These are phyloP conservation scores for Tupaia tana DNA, from an alignment of 2,113 vertebrate genomes.

Conservation along the genomic window DNA sequence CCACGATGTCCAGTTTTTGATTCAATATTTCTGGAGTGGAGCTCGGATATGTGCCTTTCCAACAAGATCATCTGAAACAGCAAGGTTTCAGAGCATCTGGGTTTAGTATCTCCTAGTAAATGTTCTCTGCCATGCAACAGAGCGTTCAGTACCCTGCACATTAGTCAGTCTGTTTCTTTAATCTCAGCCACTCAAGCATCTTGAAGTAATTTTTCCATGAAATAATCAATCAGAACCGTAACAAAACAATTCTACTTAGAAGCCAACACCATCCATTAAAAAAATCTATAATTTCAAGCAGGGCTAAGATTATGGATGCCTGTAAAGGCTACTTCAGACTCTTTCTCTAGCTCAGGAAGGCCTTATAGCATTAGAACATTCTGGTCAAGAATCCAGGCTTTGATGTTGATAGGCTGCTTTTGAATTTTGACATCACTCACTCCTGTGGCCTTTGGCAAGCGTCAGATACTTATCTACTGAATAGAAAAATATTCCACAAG, in stretches of 20 bases:
- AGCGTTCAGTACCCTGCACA: neutral
- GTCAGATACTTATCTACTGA: neutral
- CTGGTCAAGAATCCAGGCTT: neutral
- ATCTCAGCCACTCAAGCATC: neutral
- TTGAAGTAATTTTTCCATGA: neutral
- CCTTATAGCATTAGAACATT: neutral
- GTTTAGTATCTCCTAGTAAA: neutral
- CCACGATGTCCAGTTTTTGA: fast-evolving
- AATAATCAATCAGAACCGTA: neutral
- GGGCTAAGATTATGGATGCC: neutral
- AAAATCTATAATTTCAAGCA: neutral
- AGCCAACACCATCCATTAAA: neutral
- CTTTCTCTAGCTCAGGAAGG: neutral
- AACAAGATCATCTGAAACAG: neutral
- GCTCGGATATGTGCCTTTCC: neutral
- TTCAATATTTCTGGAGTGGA: neutral
- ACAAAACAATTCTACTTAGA: no score
- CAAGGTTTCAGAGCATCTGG: neutral
- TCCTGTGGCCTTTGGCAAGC: neutral
- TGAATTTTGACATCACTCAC: neutral
- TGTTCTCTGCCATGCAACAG: neutral
- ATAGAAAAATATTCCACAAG: neutral
- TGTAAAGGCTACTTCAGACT: neutral
- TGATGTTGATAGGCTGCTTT: neutral
- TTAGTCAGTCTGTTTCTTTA: neutral